A percentile compares a stretch with the other conserved stretches of the same genome.
These are phyloP conservation scores for Drosophila persimilis DNA, from an alignment of 1,140 invertebrate species.

Conservation along the genomic window DNA sequence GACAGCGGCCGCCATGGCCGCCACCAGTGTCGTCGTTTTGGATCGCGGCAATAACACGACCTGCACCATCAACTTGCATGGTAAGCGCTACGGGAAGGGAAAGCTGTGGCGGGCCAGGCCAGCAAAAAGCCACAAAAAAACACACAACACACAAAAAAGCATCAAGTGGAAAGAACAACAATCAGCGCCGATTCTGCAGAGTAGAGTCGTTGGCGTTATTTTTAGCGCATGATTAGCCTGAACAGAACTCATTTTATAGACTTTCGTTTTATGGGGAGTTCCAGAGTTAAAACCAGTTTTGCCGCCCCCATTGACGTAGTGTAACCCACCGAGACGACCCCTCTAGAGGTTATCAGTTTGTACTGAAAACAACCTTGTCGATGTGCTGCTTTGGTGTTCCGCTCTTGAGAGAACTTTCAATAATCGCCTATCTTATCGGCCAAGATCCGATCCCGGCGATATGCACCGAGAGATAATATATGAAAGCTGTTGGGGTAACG, in stretches of 20 bases:
- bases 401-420: conserved; percentile 15
- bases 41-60: conserved; percentile 97
- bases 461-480: conserved; percentile 13
- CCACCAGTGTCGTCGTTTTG: conserved; percentile 95
- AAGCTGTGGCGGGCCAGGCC: too few relatives aligned
- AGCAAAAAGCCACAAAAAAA: conserved; percentile 48
- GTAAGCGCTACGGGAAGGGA: conserved; percentile 84
- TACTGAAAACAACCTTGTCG: conserved; percentile 62
- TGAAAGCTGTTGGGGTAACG: conserved; percentile 25
- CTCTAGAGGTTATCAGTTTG: conserved; percentile 65
- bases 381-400: conserved; percentile 15
- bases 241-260: conserved; percentile 49
- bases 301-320: conserved; percentile 37
- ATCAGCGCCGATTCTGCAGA: conserved; percentile 36
- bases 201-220: conserved; percentile 69
- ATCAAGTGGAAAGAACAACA: conserved; percentile 6
- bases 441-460: conserved; percentile 19
- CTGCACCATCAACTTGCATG: conserved; percentile 96
- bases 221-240: conserved; percentile 74
- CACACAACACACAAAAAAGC: conserved; percentile 24
- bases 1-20: conserved; percentile 87
- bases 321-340: conserved; percentile 40
- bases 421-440: conserved; percentile 40
- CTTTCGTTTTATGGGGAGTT: conserved; percentile 58
- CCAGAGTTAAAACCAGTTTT: conserved; percentile 50